Conservation (phyloP, 2,888 invertebrate species). For the Alloplasta piceator region DNA sequence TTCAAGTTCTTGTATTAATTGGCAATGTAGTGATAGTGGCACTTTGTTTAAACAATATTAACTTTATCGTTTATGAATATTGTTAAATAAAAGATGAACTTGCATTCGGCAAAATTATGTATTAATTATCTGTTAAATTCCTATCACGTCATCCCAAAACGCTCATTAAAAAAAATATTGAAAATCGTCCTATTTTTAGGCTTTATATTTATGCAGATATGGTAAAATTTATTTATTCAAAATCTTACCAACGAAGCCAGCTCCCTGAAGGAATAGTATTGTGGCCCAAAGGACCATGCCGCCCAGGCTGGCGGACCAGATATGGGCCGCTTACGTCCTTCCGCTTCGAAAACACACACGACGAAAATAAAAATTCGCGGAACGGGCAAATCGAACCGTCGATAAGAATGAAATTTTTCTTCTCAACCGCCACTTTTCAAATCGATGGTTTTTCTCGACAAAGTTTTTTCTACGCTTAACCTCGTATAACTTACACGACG, state of each 20-base stretch:
- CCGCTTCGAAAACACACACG: conserved; percentile 73
- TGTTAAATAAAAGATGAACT: too few relatives aligned
- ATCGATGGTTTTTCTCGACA: conserved; percentile 30
- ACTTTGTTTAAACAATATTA: too few relatives aligned
- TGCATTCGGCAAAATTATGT: too few relatives aligned
- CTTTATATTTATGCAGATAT: too few relatives aligned
- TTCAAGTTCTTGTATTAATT: too few relatives aligned
- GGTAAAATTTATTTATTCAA: conserved; percentile 6
- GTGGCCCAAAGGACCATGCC: conserved; percentile 86
- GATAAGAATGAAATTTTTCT: background rate
- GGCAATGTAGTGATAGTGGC: too few relatives aligned
- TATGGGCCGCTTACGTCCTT: conserved; percentile 79
- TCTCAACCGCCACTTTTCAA: background rate
- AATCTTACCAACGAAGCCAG: conserved; percentile 85
- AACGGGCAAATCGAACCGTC: background rate
- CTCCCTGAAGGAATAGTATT: conserved; percentile 86
- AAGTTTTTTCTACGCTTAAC: conserved; percentile 56
- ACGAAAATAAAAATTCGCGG: conserved; percentile 21
- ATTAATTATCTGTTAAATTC: too few relatives aligned
- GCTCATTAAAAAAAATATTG: too few relatives aligned
- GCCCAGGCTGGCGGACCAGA: conserved; percentile 84
- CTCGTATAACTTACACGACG: conserved; percentile 66
- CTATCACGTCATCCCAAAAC: too few relatives aligned
- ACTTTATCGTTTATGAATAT: too few relatives aligned
- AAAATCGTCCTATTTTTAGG: too few relatives aligned